Conservation (phyloP, 1,140 invertebrate species). For the Kradibia gibbosae region DNA sequence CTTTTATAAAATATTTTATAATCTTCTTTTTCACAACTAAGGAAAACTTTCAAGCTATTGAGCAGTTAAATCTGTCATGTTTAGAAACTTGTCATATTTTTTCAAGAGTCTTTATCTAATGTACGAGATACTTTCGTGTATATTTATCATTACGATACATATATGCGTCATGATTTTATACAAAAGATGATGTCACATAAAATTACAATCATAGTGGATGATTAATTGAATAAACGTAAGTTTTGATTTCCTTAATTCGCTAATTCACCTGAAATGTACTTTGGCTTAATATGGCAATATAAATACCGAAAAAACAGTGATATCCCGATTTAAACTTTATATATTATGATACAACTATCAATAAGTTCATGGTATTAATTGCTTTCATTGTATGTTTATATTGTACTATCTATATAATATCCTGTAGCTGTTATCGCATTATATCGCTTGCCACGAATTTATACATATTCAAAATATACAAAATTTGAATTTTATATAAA, state of each 20-base stretch:
- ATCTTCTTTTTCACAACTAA: constrained; percentile 13
- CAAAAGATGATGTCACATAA: constrained; percentile 17
- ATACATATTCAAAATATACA: constrained; percentile 20
- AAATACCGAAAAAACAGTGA: constrained; percentile 21
- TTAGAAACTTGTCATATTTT: not conserved
- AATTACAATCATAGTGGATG: not conserved
- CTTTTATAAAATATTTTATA: constrained; percentile 18
- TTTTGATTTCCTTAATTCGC: not conserved
- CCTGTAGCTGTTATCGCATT: constrained; percentile 3
- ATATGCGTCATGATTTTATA: constrained; percentile 3
- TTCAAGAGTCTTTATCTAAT: constrained; percentile 15
- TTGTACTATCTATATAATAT: not conserved
- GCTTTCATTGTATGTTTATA: not conserved
- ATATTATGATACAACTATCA: constrained; percentile 22
- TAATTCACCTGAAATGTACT: constrained; percentile 24
- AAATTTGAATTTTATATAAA: constrained; percentile 30
- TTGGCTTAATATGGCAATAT: constrained; percentile 26
- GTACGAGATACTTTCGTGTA: constrained; percentile 4
- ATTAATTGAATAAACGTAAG: constrained; percentile 7
- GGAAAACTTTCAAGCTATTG: not conserved
- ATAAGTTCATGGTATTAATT: constrained; percentile 28
- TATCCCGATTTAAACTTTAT: constrained; percentile 25
- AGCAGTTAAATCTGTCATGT: not conserved
- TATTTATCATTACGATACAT: constrained; percentile 2
- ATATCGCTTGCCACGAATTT: constrained; percentile 13